Percentiles rank a stretch among this genome's conserved stretches.
Conservation (phyloP, 2,888 invertebrate genomes). For the Apotomis betuletana region DNA sequence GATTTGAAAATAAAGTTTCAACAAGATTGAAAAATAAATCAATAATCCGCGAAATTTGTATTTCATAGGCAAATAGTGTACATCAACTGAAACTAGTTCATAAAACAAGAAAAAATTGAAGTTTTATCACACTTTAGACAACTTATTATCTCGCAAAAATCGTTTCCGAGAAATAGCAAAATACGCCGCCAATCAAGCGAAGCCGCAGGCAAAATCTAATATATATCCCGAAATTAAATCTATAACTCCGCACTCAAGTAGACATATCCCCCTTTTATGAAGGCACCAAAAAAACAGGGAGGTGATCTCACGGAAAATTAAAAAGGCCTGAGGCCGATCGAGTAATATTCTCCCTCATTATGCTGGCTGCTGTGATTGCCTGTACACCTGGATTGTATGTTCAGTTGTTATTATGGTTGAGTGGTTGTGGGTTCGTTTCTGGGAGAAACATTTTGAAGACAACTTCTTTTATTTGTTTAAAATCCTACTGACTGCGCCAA, state of each 20-base stretch:
- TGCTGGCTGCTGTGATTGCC: conserved; percentile 65
- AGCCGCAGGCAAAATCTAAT: not conserved
- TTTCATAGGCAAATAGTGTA: too few species aligned
- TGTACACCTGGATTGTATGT: conserved; percentile 66
- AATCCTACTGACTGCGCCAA: not conserved
- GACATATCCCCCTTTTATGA: conserved; percentile 49
- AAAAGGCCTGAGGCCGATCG: conserved; percentile 79
- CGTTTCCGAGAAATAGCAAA: not conserved
- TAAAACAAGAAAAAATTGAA: too few species aligned
- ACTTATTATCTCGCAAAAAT: too few species aligned
- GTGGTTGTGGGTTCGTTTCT: conserved; percentile 51
- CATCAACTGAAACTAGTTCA: too few species aligned
- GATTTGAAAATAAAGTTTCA: too few species aligned
- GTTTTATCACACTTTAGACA: too few species aligned
- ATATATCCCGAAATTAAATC: conserved; percentile 30
- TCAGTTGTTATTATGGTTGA: conserved; percentile 23
- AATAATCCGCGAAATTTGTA: too few species aligned
- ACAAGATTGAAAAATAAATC: too few species aligned
- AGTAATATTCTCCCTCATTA: conserved; percentile 72
- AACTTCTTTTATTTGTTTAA: not conserved
- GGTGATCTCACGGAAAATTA: conserved; percentile 81
- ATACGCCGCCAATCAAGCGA: not conserved
- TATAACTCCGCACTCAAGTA: conserved; percentile 24
- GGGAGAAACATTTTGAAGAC: conserved; percentile 27
- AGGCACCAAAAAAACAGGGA: conserved; percentile 57